Conservation (phyloP, 2,797 vertebrate genomes). For the Selene dorsalis region DNA sequence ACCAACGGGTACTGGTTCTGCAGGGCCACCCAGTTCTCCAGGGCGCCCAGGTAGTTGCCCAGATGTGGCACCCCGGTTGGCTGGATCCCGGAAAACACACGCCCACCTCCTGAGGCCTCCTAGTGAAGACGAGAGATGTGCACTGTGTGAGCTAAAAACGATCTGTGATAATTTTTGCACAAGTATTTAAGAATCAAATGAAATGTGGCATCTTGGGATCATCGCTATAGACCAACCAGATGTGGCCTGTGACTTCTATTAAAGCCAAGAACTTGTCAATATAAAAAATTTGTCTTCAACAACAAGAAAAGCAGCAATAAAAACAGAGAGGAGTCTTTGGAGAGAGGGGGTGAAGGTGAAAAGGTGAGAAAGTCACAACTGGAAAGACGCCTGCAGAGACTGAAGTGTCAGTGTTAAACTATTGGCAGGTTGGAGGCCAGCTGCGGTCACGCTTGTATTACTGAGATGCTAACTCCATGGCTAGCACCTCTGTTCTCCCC, state of each 20-base stretch:
- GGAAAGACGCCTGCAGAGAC: conserved; percentile 33
- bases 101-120: conserved; percentile 52
- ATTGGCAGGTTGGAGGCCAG: conserved; percentile 53
- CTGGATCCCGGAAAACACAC: conserved; percentile 95
- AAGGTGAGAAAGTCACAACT: conserved; percentile 47
- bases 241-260: neutral
- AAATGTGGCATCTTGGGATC: neutral
- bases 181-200: neutral
- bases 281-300: no score
- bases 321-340: neutral
- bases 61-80: conserved; percentile 94
- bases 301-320: neutral
- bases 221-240: neutral
- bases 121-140: conserved; percentile 14
- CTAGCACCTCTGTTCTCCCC: conserved; percentile 74
- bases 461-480: conserved; percentile 60
- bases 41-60: conserved; percentile 94
- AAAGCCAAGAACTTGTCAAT: neutral
- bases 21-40: conserved; percentile 92
- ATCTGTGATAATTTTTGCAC: neutral
- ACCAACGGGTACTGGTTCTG: conserved; percentile 86
- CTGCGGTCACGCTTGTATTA: conserved; percentile 61
- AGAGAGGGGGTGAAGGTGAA: conserved; percentile 38
- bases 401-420: conserved; percentile 52
- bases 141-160: neutral